Base-by-base conservation (phyloP, 2,888 invertebrate species). In the Schrankia costaestrigalis region DNA sequence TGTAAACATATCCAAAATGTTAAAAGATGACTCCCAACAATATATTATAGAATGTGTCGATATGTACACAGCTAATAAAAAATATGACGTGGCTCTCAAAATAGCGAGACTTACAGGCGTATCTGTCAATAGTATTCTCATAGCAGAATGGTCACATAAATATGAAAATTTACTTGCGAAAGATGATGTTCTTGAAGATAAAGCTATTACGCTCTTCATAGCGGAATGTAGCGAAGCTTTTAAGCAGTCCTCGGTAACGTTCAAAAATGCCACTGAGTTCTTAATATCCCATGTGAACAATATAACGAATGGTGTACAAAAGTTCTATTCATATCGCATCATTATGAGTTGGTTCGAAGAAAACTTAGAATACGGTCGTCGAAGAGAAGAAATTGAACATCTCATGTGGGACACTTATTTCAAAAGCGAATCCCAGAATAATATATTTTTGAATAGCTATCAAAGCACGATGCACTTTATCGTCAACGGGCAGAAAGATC, bases 201-300 rank as follows among this genome's bases (percentile, higher is more conserved):
- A 75, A 49, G 72, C 80, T 5, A 64, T 83, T 18, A 79, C 82
- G 0, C 63, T 78, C 0, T 91, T 91, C 57, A 90, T 93, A 76
- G 81, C 86, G 0, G 79, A 89, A 26, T 93, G 93, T 50, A 91
- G 93, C 41, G 71, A 80, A 27, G 90, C 91, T 29, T 92, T 94
- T 46, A 83, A 86, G 49, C 78, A 87, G 17, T 89, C 91, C 31
- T 77, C 90, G 0, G 90, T 94, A 0, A 77, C 90, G 0, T 90
- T 92, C 9, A 89, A 90, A 41, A 85, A 90, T 10, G 89, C 93
- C 1, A 90, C 92, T 0, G 73, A 90, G 44, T 94, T 94, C 65
- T 90, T 92, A 22, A 76, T 91, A 1, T 80, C 89, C 32, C 84
- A 90, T 41, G 89, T 90, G 0, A 82, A 86, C 2, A 85, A 87